phyloP scores from a whole-genome alignment of 2,113 vertebrate species.

The Cheirogaleus medius region DNA sequence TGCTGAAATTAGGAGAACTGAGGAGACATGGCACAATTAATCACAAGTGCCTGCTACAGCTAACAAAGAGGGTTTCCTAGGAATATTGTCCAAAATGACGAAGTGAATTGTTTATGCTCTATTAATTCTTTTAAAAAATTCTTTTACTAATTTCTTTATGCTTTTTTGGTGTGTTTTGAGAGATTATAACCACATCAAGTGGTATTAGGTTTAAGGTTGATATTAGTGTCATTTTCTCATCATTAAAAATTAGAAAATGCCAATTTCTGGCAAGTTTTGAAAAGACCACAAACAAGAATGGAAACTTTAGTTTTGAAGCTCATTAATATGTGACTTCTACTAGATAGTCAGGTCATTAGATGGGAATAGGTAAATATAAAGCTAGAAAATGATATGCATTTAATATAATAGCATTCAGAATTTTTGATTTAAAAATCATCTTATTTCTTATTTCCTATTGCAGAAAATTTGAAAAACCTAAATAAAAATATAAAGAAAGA shows the following conservation, averaged over 20 bases:
- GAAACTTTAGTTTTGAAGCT: background rate
- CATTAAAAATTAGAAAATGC: background rate
- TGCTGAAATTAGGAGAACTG: background rate
- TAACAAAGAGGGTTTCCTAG: background rate
- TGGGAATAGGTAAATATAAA: background rate
- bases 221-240: background rate
- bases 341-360: background rate
- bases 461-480: background rate
- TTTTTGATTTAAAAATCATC: conserved; percentile 28
- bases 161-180: conserved; percentile 14
- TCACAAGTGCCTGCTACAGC: background rate
- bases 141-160: background rate
- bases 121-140: background rate
- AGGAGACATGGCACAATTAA: background rate
- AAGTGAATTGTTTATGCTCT: background rate
- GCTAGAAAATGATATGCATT: background rate
- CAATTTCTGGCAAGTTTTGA: background rate
- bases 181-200: background rate
- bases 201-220: background rate
- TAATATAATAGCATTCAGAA: background rate
- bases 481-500: conserved; percentile 45
- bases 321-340: conserved; percentile 16
- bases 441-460: conserved; percentile 1
- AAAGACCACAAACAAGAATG: background rate
- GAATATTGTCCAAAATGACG: background rate